Base-by-base conservation (phyloP, 2,888 invertebrate species). In the Cynaeus angustus region DNA sequence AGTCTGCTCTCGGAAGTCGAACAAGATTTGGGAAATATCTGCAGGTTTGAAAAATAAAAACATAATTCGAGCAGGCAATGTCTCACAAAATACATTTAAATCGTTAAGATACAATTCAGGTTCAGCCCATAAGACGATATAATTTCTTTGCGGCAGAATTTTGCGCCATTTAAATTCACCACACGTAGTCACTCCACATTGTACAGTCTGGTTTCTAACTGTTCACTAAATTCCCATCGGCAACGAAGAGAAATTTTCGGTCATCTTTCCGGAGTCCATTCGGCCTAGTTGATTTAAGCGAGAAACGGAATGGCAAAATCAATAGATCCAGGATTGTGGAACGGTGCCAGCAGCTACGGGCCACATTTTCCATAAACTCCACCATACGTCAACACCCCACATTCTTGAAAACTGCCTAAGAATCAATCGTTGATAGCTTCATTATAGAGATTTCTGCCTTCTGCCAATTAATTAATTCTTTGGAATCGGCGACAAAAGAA, bases 301-400 rank as follows among this genome's bases (percentile, higher is more conserved):
- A 9, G 12, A 56, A 41, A 9, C 37, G 16, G 58, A 10, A 30
- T 13, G 10, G 30, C 13, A 43, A 45, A 62, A 62, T 62, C 65
- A 55, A 65, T 65, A 65, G 65, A 65, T 65, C 65, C 65, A 65
- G 65, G 65, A 65, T 55, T 41, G 45, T 55, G 65, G 65, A 65
- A 55, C 55, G 10, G 30, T 55, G 65, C 62, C 62, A 65, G 30
- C 28, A 13, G 52, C 52, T 30, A n/a, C 38, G 9, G 50, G 3
- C 59, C 62, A 50, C 10, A 41, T 53, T 52, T 52, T 43, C 64
- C 64, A 64, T 64, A 28, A 64, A 53, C 33, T 50, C 38, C 50
- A 38, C 46, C 50, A 37, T 50, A 53, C 53, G 64, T 52, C 64
- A 41, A 53, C 41, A 61, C 33, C 61, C 14, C 9, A 1, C 41